Conservation (phyloP, 2,797 vertebrate species). For the Melanogrammus aeglefinus region DNA sequence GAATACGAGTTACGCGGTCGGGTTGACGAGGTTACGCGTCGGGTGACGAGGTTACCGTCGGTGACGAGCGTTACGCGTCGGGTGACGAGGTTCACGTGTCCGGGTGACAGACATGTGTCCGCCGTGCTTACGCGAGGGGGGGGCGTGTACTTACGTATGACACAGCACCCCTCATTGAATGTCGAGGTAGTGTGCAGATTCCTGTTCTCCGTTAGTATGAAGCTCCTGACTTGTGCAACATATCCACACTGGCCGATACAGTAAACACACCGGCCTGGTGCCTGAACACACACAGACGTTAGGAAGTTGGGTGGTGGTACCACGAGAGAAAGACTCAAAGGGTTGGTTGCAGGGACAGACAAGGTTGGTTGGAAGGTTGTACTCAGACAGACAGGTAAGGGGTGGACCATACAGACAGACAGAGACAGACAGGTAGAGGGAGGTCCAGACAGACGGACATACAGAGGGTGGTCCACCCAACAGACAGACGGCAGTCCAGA, state of each 20-base stretch:
- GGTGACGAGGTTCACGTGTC: too few relatives aligned
- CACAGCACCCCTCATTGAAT: constrained; percentile 80
- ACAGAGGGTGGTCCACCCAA: constrained; percentile 58
- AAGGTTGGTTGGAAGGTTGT: neutral
- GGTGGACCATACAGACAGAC: neutral
- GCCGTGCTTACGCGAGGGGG: too few relatives aligned
- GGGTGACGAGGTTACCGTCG: too few relatives aligned
- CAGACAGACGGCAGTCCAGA: too few relatives aligned
- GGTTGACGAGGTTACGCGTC: too few relatives aligned
- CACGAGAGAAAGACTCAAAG: too few relatives aligned
- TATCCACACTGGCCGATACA: constrained; percentile 89
- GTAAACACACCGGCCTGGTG: constrained; percentile 80
- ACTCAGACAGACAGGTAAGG: neutral
- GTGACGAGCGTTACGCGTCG: too few relatives aligned
- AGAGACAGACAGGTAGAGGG: neutral
- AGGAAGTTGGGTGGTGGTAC: too few relatives aligned
- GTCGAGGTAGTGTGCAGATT: constrained; percentile 87
- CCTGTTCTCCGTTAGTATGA: constrained; percentile 96
- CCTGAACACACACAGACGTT: constrained; percentile 60
- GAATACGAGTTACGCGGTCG: too few relatives aligned
- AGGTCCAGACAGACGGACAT: constrained; percentile 58
- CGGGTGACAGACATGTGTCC: too few relatives aligned
- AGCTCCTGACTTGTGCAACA: constrained; percentile 91
- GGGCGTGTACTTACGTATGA: constrained; percentile 83
- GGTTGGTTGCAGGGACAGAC: neutral